phyloP scores from a whole-genome alignment of 2,113 vertebrate genomes.

The Pangasianodon hypophthalmus region DNA sequence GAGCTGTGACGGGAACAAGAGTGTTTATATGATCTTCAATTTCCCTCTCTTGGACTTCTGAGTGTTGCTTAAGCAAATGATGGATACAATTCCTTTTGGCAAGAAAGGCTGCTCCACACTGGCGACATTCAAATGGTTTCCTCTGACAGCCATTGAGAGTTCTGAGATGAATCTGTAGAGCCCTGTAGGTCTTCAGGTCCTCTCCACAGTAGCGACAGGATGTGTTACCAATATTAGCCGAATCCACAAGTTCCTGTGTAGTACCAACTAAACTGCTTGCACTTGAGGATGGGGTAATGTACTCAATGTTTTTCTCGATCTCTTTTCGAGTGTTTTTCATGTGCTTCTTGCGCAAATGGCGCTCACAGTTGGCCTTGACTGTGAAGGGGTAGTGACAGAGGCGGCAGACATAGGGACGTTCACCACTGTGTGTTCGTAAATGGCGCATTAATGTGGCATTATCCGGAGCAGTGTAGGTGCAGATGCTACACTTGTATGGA shows the following conservation, averaged over 20 bases:
- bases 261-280: constrained; percentile 26
- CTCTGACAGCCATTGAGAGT: constrained; percentile 88
- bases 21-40: constrained; percentile 88
- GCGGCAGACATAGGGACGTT: constrained; percentile 95
- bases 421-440: constrained; percentile 92
- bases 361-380: constrained; percentile 97
- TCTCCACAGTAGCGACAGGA: constrained; percentile 89
- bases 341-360: constrained; percentile 96
- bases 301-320: constrained; percentile 96
- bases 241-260: constrained; percentile 68
- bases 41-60: constrained; percentile 88
- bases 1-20: constrained; percentile 64
- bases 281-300: constrained; percentile 79
- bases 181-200: constrained; percentile 88
- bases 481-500: constrained; percentile 95
- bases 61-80: constrained; percentile 93
- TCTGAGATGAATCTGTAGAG: constrained; percentile 92
- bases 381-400: constrained; percentile 98
- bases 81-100: constrained; percentile 96
- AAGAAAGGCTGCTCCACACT: constrained; percentile 87
- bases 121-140: constrained; percentile 92
- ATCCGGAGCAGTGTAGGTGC: constrained; percentile 93
- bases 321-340: constrained; percentile 92
- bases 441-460: constrained; percentile 95
- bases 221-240: constrained; percentile 77